Evolutionary conservation across 2,797 vertebrate species (phyloP).

Genomic region (Ptychobarbus kaznakovi): DNA sequence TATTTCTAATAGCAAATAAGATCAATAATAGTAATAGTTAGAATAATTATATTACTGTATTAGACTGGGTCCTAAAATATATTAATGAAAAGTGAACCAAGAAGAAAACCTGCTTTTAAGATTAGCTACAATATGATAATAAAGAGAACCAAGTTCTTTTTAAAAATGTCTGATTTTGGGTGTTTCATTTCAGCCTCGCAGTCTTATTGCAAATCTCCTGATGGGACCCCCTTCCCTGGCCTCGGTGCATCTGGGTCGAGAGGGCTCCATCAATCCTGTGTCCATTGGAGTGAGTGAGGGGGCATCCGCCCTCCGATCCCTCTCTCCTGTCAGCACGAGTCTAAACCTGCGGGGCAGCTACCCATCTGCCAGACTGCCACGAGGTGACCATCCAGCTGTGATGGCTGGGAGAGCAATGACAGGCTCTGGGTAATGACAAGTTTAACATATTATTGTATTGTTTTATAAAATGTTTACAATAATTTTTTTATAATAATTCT

Average conservation of each 20-base stretch:
- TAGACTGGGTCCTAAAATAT: background rate
- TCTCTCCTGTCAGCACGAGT: conserved; percentile 88
- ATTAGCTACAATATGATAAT: background rate
- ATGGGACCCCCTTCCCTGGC: conserved; percentile 84
- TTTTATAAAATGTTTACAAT: background rate
- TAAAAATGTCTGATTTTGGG: background rate
- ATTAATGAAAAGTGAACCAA: background rate
- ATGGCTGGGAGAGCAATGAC: conserved; percentile 80
- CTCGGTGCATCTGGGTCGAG: conserved; percentile 83
- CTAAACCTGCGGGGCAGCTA: conserved; percentile 79
- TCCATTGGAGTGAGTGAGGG: conserved; percentile 79
- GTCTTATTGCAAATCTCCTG: conserved; percentile 92
- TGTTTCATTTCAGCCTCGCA: conserved; percentile 84
- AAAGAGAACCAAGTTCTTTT: background rate
- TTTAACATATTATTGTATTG: background rate
- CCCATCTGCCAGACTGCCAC: conserved; percentile 67
- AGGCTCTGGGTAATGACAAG: conserved; percentile 82
- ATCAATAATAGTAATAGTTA: background rate
- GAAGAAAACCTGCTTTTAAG: background rate
- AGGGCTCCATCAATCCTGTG: conserved; percentile 83
- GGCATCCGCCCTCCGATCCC: conserved; percentile 89
- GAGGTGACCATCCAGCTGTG: conserved; percentile 65
- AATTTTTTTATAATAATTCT: too few relatives aligned
- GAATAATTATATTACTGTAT: background rate
- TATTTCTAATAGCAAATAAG: background rate